Percentiles rank a stretch among this genome's conserved stretches.
Evolutionary conservation across 1,140 invertebrate genomes (phyloP).

Genomic region (Macrobrachium rosenbergii): DNA sequence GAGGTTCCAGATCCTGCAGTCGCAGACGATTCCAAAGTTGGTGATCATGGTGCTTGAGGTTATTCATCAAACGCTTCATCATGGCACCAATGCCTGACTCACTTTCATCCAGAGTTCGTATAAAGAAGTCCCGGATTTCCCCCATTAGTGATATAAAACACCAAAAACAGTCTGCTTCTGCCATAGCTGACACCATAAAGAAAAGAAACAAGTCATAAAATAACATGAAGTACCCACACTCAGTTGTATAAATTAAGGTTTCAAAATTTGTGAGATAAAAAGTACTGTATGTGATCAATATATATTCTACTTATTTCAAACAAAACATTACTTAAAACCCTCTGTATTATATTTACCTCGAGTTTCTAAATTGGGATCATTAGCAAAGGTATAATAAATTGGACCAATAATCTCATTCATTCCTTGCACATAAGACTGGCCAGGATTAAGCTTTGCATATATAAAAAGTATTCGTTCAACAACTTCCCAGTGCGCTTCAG

Average conservation of each 20-base stretch:
- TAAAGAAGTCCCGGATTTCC: slow-evolving; percentile 98
- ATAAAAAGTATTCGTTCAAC: slow-evolving; percentile 96
- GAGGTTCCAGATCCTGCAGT: slow-evolving; percentile 88
- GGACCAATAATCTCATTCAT: slow-evolving; percentile 99
- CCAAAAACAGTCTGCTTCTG: slow-evolving; percentile 97
- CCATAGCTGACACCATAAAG: slow-evolving; percentile 79
- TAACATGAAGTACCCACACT: not conserved
- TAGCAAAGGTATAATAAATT: slow-evolving; percentile 97
- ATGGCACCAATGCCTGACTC: slow-evolving; percentile 81
- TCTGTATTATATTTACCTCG: slow-evolving; percentile 76
- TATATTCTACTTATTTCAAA: not conserved
- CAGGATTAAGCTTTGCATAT: slow-evolving; percentile 98
- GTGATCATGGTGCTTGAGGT: slow-evolving; percentile 83
- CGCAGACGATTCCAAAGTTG: slow-evolving; percentile 83
- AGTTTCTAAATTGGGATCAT: slow-evolving; percentile 85
- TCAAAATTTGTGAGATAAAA: not conserved
- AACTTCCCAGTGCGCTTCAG: slow-evolving; percentile 96
- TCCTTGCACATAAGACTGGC: slow-evolving; percentile 97
- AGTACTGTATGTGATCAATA: too few species aligned
- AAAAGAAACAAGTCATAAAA: not conserved
- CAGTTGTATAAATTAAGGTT: not conserved
- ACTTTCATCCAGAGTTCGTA: slow-evolving; percentile 93
- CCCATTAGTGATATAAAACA: slow-evolving; percentile 98
- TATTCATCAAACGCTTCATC: slow-evolving; percentile 76
- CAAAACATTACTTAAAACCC: not conserved